Percentiles rank a stretch among this genome's conserved stretches.
Evolutionary conservation across 2,797 vertebrate species (phyloP).

Genomic region (Limosa lapponica): DNA sequence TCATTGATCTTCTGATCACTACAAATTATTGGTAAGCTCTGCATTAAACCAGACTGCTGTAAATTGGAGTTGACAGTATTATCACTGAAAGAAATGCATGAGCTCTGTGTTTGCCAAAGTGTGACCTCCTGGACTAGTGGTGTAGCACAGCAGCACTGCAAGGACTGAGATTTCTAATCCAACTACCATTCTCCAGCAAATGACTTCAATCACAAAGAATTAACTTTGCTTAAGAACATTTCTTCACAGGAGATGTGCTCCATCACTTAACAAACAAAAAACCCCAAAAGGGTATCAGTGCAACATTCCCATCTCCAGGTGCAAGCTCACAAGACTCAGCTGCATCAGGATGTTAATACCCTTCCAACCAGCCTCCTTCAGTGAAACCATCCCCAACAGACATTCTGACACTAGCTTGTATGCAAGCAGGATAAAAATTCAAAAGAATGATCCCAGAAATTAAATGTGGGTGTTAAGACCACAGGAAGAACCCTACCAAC

Average conservation of each 20-base stretch:
- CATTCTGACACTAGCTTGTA: background rate
- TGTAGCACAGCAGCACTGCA: background rate
- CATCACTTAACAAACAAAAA: background rate
- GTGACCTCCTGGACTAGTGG: background rate
- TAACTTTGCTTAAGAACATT: background rate
- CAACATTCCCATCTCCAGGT: background rate
- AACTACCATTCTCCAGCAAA: background rate
- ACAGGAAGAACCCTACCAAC: background rate
- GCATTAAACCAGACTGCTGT: constrained; percentile 9
- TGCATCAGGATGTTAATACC: background rate
- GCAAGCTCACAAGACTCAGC: background rate
- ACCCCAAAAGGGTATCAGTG: background rate
- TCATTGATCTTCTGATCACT: constrained; percentile 68
- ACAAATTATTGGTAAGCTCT: constrained; percentile 66
- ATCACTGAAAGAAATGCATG: constrained; percentile 50
- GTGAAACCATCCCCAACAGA: background rate
- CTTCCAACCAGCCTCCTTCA: background rate
- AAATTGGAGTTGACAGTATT: constrained; percentile 58
- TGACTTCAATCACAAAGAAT: background rate
- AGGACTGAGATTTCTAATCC: background rate
- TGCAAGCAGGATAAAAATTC: background rate
- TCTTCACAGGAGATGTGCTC: background rate
- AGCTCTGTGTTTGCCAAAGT: constrained; percentile 17
- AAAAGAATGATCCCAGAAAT: background rate
- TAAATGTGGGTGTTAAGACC: background rate